A percentile compares a stretch with the other conserved stretches of the same genome.
Conservation (phyloP, 30 jellyfish, hydroid and myxozoan species). For the Aurelia coerulea region DNA sequence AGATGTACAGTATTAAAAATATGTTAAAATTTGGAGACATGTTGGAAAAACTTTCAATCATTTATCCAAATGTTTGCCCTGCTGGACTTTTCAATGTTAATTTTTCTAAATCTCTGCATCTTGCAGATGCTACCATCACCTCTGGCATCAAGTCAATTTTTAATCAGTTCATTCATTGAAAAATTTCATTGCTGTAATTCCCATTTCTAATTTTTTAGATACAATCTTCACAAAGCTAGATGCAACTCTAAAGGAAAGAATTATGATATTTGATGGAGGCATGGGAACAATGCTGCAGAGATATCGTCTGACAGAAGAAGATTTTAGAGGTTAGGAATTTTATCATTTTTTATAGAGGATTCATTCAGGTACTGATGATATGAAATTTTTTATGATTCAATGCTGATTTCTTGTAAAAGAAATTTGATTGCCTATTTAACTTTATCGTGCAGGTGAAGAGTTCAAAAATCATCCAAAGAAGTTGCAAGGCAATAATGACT, state of each 20-base stretch:
- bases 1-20: too few species aligned
- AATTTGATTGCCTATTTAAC: too few species aligned
- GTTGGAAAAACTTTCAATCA: too few species aligned
- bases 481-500: slow-evolving; percentile 92
- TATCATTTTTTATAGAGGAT: neutral
- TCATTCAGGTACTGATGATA: too few species aligned
- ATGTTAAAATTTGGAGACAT: too few species aligned
- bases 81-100: too few species aligned
- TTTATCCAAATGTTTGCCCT: too few species aligned
- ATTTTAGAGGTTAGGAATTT: slow-evolving; percentile 73
- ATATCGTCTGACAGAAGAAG: slow-evolving; percentile 81
- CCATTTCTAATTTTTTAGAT: neutral
- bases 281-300: slow-evolving; percentile 97
- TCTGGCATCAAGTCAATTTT: neutral
- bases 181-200: neutral
- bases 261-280: slow-evolving; percentile 98
- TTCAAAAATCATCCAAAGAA: slow-evolving; percentile 85
- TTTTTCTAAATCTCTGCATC: too few species aligned
- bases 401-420: too few species aligned
- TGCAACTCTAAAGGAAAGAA: slow-evolving; percentile 65
- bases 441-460: slow-evolving; percentile 80
- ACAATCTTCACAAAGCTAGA: slow-evolving; percentile 53
- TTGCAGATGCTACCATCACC: too few species aligned
- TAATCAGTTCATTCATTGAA: neutral
- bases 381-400: too few species aligned